Conservation (phyloP, 1,140 invertebrate genomes). For the Aphelinus certus region DNA sequence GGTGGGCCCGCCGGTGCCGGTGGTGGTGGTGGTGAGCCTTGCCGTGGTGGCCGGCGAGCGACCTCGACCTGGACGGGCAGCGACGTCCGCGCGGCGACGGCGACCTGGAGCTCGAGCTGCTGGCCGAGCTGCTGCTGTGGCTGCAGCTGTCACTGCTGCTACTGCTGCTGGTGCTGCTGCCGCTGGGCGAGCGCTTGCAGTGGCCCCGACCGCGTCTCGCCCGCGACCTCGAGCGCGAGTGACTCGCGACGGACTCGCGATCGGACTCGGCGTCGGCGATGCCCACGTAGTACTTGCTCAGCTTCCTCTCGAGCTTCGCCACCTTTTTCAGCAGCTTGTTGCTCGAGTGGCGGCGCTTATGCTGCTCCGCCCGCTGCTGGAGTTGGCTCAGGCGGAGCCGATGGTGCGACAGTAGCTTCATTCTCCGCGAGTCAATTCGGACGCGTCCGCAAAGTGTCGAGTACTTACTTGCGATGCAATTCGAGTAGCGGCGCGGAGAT, state of each 20-base stretch:
- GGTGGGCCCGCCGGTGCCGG: no score
- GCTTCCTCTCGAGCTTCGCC: slow-evolving; percentile 25
- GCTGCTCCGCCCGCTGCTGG: not conserved
- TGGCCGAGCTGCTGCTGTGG: not conserved
- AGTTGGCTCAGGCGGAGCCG: not conserved
- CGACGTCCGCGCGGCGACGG: slow-evolving; percentile 1
- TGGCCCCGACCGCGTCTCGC: no score
- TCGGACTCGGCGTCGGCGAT: not conserved
- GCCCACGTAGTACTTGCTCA: slow-evolving; percentile 8
- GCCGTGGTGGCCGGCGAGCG: not conserved
- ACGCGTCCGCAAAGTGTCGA: no score
- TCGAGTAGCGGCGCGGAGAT: no score
- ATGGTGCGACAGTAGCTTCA: not conserved
- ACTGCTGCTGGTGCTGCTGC: not conserved
- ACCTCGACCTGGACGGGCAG: slow-evolving; percentile 10
- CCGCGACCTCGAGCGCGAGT: not conserved
- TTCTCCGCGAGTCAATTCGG: not conserved
- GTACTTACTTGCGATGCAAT: no score
- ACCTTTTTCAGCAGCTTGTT: slow-evolving; percentile 13
- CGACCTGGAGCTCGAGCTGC: not conserved
- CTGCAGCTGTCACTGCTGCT: slow-evolving; percentile 6
- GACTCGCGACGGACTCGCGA: not conserved
- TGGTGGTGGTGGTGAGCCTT: not conserved
- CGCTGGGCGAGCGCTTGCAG: not conserved
- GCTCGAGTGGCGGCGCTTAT: no score